Conservation (phyloP, 1,140 invertebrate species). For the Popillia japonica region DNA sequence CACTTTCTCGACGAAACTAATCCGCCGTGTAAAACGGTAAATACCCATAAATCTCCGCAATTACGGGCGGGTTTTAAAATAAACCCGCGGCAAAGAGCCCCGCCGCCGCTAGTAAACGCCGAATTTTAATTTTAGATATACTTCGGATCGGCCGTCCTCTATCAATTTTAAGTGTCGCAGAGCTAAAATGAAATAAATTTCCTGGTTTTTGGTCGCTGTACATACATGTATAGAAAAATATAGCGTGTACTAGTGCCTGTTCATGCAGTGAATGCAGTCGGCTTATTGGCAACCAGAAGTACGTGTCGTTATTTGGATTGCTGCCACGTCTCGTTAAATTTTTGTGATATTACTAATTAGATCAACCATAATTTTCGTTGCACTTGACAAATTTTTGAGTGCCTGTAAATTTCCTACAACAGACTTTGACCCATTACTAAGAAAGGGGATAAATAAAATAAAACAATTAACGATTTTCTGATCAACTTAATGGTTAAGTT, state of each 20-base stretch:
- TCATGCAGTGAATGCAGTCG: not conserved
- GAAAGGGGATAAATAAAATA: no score
- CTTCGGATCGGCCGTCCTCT: slow-evolving; percentile 1
- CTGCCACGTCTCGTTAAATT: not conserved
- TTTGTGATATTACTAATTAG: not conserved
- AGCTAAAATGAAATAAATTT: not conserved
- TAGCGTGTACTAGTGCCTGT: not conserved
- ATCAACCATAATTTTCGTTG: not conserved
- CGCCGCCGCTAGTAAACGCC: not conserved
- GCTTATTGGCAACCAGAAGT: not conserved
- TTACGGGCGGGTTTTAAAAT: slow-evolving; percentile 18
- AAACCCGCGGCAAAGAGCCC: not conserved
- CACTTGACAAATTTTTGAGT: not conserved
- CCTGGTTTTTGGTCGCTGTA: not conserved
- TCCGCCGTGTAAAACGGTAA: slow-evolving; percentile 17
- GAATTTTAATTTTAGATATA: slow-evolving; percentile 15
- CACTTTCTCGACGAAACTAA: slow-evolving; percentile 18
- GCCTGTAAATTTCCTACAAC: no score
- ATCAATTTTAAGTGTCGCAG: slow-evolving; percentile 3
- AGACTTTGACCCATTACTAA: no score
- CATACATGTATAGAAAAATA: not conserved
- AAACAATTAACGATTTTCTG: no score
- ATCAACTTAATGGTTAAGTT: no score
- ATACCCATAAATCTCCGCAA: slow-evolving; percentile 18
- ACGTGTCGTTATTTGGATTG: slow-evolving; percentile 9